These are phyloP conservation scores for Promerops cafer DNA, from an alignment of 2,113 vertebrate genomes.

Conservation along the genomic window DNA sequence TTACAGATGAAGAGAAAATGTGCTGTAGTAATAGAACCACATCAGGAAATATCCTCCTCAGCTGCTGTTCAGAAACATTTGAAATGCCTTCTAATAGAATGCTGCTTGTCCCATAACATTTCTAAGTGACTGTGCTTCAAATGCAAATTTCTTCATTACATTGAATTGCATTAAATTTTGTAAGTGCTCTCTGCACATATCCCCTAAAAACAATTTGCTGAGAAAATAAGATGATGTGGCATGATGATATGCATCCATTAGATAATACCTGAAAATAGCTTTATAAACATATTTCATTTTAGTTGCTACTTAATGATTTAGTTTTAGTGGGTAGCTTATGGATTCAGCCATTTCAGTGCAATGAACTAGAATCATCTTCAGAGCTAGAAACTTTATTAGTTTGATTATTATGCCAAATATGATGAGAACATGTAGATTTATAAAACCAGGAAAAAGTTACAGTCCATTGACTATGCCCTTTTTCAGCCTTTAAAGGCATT, in stretches of 20 bases:
- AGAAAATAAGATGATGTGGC: conserved; percentile 64
- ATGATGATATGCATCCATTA: conserved; percentile 42
- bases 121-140: conserved; percentile 60
- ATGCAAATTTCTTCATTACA: conserved; percentile 72
- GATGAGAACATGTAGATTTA: conserved; percentile 29
- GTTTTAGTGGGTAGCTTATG: conserved; percentile 49
- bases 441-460: conserved; percentile 34
- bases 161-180: conserved; percentile 65
- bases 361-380: conserved; percentile 37
- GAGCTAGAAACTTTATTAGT: conserved; percentile 58
- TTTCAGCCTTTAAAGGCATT: not conserved
- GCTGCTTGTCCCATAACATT: conserved; percentile 62
- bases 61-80: conserved; percentile 52
- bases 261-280: conserved; percentile 57
- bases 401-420: conserved; percentile 61
- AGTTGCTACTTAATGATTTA: conserved; percentile 62
- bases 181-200: conserved; percentile 58
- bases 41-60: conserved; percentile 65
- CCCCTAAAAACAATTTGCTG: conserved; percentile 63
- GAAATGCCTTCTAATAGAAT: conserved; percentile 60
- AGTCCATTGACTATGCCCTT: conserved; percentile 17
- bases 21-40: conserved; percentile 45
- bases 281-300: conserved; percentile 66
- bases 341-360: conserved; percentile 29
- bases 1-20: conserved; percentile 68